Evolutionary conservation across 2,797 vertebrate genomes (phyloP).

Genomic region (Epinephelus coioides): DNA sequence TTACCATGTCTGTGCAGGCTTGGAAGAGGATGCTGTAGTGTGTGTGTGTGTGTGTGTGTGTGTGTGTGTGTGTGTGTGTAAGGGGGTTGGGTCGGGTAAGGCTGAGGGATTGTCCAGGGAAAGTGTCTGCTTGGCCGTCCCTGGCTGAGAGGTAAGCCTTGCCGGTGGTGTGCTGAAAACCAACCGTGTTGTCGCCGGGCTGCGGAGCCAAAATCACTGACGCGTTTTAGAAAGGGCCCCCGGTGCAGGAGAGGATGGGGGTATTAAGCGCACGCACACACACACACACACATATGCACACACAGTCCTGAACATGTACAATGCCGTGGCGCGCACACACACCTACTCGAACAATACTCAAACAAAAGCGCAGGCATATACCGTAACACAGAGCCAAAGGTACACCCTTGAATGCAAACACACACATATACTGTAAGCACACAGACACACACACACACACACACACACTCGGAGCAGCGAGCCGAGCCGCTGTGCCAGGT

Average conservation of each 20-base stretch:
- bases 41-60: slow-evolving; percentile 26
- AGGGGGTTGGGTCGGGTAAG: slow-evolving; percentile 15
- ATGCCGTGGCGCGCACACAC: slow-evolving; percentile 55
- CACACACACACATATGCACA: slow-evolving; percentile 40
- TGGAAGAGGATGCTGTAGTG: slow-evolving; percentile 56
- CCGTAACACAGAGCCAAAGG: slow-evolving; percentile 73
- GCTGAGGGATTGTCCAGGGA: slow-evolving; percentile 69
- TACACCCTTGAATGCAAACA: slow-evolving; percentile 60
- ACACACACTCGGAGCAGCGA: slow-evolving; percentile 55
- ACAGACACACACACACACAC: slow-evolving; percentile 27
- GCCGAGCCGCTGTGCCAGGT: slow-evolving; percentile 79
- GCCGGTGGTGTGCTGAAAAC: slow-evolving; percentile 74
- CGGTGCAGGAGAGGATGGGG: slow-evolving; percentile 66
- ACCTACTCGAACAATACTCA: slow-evolving; percentile 74
- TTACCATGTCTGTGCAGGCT: slow-evolving; percentile 60
- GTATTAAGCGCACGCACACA: slow-evolving; percentile 62
- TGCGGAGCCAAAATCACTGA: slow-evolving; percentile 72
- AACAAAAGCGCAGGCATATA: slow-evolving; percentile 78
- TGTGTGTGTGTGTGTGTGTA: slow-evolving; percentile 8
- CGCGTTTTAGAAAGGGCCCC: slow-evolving; percentile 65
- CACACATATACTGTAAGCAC: slow-evolving; percentile 18
- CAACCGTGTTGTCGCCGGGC: slow-evolving; percentile 56
- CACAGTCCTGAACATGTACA: slow-evolving; percentile 48
- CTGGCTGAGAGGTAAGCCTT: slow-evolving; percentile 72
- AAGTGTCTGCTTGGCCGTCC: slow-evolving; percentile 76